Evolutionary conservation across 2,113 vertebrate species (phyloP), one percentile per base, ranked within the genome.

Genomic region (Lasiurus borealis): DNA sequence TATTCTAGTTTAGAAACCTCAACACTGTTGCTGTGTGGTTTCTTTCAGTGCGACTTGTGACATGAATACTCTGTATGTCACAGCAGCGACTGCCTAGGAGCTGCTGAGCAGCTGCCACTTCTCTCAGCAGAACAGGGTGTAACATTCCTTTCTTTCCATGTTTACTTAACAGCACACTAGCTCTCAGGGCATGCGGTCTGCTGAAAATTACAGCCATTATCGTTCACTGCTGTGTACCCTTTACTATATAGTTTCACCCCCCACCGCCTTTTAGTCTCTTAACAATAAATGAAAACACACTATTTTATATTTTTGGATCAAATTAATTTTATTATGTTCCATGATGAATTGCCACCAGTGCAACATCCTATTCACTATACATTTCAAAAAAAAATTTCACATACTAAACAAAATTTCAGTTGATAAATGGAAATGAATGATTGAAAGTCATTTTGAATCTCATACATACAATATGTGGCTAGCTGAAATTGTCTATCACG

Each of bases 311-410:
- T 94, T 94, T 98, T 98, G 98, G 97, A 96, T 98, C 98, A 98
- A 98, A 98, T 98, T 98, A 98, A 98, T 98, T 98, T 98, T 98
- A 98, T 98, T 98, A 98, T 98, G 98, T 96, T 98, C 96, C 97
- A 98, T 98, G 98, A 98, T 98, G 98, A 98, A 98, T 98, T 98
- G 98, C 98, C 98, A 98, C 98, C 98, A 98, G 98, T 98, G 98
- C 98, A 98, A 98, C 98, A 98, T 98, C 98, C 98, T 98, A 98
- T 98, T 98, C 97, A 98, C 98, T 98, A 98, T 98, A 98, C 98
- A 98, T 98, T 98, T 98, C 97, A 98, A 98, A 98, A 98, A 95
- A 95, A 96, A 96, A 98, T 98, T 98, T 98, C 98, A 98, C 98
- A 98, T 98, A 98, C 98, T 98, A 98, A 98, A 97, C 95, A 97